A percentile compares a stretch with the other conserved stretches of the same genome.
Conservation (phyloP, 2,797 vertebrate genomes). For the Merluccius polli region DNA sequence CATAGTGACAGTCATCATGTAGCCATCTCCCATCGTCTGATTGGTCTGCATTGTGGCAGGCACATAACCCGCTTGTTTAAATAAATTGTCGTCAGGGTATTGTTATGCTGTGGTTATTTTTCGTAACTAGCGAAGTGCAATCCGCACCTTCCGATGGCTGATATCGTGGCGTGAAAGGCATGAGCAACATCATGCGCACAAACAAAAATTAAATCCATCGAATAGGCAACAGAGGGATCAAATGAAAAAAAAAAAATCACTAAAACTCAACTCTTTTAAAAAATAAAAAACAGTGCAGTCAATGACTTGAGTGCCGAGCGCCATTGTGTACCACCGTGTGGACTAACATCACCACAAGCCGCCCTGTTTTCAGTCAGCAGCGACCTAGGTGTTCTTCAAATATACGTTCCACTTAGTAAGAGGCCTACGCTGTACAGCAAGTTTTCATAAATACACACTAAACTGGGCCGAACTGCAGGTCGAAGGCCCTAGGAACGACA, state of each 20-base stretch:
- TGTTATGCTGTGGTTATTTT: not conserved
- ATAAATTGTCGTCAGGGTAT: not conserved
- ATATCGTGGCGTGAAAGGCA: constrained; percentile 36
- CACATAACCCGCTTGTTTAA: not conserved
- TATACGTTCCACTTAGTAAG: not conserved
- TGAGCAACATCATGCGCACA: constrained; percentile 35
- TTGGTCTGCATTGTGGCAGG: not conserved
- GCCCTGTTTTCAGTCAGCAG: constrained; percentile 60
- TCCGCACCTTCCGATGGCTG: not conserved
- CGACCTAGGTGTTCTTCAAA: constrained; percentile 58
- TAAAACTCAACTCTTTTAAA: not conserved
- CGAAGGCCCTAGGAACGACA: constrained; percentile 39
- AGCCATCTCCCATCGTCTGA: not conserved
- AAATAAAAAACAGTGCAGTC: constrained; percentile 55
- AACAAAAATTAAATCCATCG: constrained; percentile 39
- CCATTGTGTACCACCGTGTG: constrained; percentile 38
- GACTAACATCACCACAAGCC: constrained; percentile 51
- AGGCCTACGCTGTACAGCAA: not conserved
- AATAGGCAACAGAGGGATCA: constrained; percentile 63
- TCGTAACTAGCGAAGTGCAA: not conserved
- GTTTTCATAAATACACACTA: constrained; percentile 72
- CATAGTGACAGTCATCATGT: constrained; percentile 4
- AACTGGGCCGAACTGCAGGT: constrained; percentile 37
- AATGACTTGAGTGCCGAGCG: constrained; percentile 56
- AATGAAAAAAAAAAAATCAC: constrained; percentile 6